These are phyloP conservation scores for Elephantulus edwardii DNA, from an alignment of 2,113 vertebrate species.

Conservation along the genomic window DNA sequence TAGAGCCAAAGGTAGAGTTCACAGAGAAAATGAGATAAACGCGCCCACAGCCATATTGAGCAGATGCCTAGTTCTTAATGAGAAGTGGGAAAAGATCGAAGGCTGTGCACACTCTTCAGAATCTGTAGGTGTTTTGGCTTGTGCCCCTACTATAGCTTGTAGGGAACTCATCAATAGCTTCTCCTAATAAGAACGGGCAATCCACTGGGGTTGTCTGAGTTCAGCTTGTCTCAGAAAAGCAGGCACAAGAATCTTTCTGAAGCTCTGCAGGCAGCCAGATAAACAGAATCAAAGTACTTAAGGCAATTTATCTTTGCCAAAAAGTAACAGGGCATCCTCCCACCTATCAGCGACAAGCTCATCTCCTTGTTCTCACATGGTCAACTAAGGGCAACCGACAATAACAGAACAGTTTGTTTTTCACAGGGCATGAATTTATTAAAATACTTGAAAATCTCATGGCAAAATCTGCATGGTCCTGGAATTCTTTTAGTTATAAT, in stretches of 20 bases:
- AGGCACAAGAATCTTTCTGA: neutral
- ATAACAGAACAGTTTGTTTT: constrained; percentile 7
- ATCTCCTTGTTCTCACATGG: neutral
- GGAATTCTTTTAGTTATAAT: constrained; percentile 52
- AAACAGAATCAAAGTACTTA: constrained; percentile 44
- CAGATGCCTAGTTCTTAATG: neutral
- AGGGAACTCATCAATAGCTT: neutral
- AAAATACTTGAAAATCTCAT: neutral
- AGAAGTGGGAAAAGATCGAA: neutral
- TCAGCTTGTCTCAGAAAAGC: neutral
- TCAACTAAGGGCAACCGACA: constrained; percentile 18
- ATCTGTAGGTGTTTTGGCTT: neutral
- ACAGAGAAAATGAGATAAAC: neutral
- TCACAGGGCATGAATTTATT: constrained; percentile 44
- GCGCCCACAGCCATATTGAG: neutral
- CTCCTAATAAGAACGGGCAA: neutral
- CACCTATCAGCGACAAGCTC: neutral
- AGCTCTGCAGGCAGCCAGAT: neutral
- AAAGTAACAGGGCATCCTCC: neutral
- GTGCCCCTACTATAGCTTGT: neutral
- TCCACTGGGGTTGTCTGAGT: neutral
- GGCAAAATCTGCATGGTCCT: constrained; percentile 44
- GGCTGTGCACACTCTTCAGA: neutral
- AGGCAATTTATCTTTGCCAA: constrained; percentile 29
- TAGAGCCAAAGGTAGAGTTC: neutral